phyloP scores from a whole-genome alignment of 1,140 invertebrate species.

The Brachionus rubens region DNA sequence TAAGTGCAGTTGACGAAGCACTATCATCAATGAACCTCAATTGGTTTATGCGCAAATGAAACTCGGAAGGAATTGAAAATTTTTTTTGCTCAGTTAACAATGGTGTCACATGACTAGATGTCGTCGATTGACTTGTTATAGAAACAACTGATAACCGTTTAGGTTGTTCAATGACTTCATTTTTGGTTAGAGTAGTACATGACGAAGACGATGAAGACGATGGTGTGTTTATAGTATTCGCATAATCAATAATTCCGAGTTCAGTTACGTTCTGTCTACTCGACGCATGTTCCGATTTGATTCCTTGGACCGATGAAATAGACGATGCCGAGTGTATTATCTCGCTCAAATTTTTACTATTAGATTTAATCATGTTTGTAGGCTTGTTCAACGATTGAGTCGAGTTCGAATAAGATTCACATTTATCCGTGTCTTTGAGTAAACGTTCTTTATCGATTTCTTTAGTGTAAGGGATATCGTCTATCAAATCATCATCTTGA shows the following conservation, averaged over 20 bases:
- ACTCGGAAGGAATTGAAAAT: neutral
- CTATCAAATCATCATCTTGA: neutral
- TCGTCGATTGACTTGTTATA: neutral
- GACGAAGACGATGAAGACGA: neutral
- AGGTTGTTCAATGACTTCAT: neutral
- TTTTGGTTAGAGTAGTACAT: neutral
- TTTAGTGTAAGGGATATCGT: neutral
- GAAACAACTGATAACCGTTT: neutral
- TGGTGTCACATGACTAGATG: neutral
- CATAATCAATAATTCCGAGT: neutral
- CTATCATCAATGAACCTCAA: constrained; percentile 40
- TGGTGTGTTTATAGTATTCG: neutral
- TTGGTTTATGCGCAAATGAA: neutral
- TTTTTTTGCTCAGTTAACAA: neutral
- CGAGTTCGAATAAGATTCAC: neutral
- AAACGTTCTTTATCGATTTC: neutral
- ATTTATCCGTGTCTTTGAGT: too few relatives aligned
- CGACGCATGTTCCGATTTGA: neutral
- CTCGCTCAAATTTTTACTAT: neutral
- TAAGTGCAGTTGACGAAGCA: constrained; percentile 19
- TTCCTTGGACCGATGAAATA: neutral
- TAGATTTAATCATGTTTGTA: neutral
- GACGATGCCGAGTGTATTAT: neutral
- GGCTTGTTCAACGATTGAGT: neutral
- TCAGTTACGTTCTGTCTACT: neutral